Conservation (phyloP, 92 coral and sea anemone genomes). For the Paragorgia papillata region DNA sequence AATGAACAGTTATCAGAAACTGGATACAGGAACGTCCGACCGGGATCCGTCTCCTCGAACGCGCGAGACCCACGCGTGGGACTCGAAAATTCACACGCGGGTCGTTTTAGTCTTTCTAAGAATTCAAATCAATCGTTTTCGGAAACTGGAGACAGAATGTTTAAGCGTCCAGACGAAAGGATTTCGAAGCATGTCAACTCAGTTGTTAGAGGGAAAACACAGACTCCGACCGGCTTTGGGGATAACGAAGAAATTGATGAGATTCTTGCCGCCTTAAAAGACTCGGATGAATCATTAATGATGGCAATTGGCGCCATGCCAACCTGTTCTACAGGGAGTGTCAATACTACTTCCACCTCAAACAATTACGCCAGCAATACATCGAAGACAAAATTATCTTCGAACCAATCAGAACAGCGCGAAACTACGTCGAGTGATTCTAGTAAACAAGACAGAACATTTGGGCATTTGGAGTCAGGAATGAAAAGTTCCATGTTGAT, state of each 20-base stretch:
- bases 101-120: neutral
- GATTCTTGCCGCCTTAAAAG: slow-evolving; percentile 79
- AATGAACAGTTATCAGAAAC: neutral
- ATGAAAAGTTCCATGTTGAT: too few relatives aligned
- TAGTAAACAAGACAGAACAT: too few relatives aligned
- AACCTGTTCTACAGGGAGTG: slow-evolving; percentile 66
- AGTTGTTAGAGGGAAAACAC: neutral
- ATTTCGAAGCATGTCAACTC: neutral
- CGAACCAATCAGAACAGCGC: neutral
- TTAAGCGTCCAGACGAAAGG: neutral
- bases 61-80: neutral
- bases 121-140: neutral
- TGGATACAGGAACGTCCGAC: neutral
- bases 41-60: neutral
- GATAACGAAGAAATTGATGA: slow-evolving; percentile 62
- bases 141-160: neutral
- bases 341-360: slow-evolving; percentile 40
- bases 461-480: too few relatives aligned
- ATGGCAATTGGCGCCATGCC: slow-evolving; percentile 71
- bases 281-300: slow-evolving; percentile 72
- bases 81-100: neutral
- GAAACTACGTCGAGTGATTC: too few relatives aligned
- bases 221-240: slow-evolving; percentile 3
- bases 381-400: neutral
- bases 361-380: neutral